These are phyloP conservation scores for Sicus ferrugineus DNA, from an alignment of 2,888 invertebrate genomes.

Conservation along the genomic window DNA sequence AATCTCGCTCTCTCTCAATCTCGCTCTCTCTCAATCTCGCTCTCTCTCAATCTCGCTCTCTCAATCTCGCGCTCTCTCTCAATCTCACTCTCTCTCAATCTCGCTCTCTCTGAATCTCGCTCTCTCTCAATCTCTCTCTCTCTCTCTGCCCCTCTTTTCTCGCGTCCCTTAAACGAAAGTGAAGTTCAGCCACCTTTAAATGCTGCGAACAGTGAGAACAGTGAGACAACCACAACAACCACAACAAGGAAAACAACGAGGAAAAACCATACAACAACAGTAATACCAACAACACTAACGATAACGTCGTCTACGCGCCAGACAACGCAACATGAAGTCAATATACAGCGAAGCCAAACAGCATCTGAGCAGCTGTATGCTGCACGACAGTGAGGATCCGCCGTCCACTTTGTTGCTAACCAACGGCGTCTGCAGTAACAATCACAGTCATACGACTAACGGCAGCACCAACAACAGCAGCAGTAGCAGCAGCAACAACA, in stretches of 20 bases:
- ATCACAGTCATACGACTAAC: constrained; percentile 29
- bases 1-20: background rate
- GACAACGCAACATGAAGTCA: constrained; percentile 52
- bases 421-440: constrained; percentile 28
- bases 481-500: constrained; percentile 20
- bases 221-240: constrained; percentile 1
- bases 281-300: background rate
- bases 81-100: too few relatives aligned
- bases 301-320: background rate
- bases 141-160: background rate
- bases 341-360: constrained; percentile 55
- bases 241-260: background rate
- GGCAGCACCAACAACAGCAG: background rate
- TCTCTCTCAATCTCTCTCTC: background rate
- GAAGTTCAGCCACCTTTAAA: constrained; percentile 14
- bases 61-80: background rate
- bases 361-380: constrained; percentile 54
- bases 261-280: background rate
- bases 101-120: background rate
- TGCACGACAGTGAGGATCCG: constrained; percentile 43
- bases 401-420: constrained; percentile 34
- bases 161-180: background rate
- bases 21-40: background rate
- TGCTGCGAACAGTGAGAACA: background rate
- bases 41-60: background rate